Base-by-base conservation (phyloP, 1,140 invertebrate genomes). In the Drosophila prosaltans region DNA sequence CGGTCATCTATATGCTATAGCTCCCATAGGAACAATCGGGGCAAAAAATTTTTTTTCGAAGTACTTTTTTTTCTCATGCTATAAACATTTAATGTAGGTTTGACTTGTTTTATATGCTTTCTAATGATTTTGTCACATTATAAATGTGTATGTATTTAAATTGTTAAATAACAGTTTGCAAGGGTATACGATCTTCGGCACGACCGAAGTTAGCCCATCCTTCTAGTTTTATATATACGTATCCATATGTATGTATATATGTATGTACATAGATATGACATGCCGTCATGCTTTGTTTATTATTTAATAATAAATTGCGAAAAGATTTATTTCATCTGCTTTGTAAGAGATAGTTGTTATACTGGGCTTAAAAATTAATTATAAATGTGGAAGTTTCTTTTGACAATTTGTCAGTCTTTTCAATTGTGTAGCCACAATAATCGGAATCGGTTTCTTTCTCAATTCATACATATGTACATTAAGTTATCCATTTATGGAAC, bases 351-450 rank as follows among this genome's bases (percentile, higher is more conserved):
- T 40, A 43, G 60, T 28, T 45, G 60, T 45, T 41, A 64, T 64
- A 64, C 24, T 45, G 43, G 16, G 16, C 67, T 41, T 24, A 39
- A 40, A 10, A 41, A 16, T 28, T 51, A 63, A 58, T 40, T 78
- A 78, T 78, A 78, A 72, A 78, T 72, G 63, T 63, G 57, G 26
- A 41, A 5, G 30, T 16, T 43, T 7, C 2, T 26, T 45, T 57
- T 3, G 30, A 16, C 32, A 21, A 28, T n/a, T 65, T 41, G 69
- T 77, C 63, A 78, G 75, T 78, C 65, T 64, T 28, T 45, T 5
- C 16, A 16, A 57, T 39, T 26, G 36, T 64, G 21, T 10, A 48
- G 45, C 7, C 36, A 30, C 24, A n/a, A 66, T 26, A 45, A 32
- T 26, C 41, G 43, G 4, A 40, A 59, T 55, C 11, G 55, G 43